Conservation (phyloP, 2,888 invertebrate species). For the Tachina grossa region DNA sequence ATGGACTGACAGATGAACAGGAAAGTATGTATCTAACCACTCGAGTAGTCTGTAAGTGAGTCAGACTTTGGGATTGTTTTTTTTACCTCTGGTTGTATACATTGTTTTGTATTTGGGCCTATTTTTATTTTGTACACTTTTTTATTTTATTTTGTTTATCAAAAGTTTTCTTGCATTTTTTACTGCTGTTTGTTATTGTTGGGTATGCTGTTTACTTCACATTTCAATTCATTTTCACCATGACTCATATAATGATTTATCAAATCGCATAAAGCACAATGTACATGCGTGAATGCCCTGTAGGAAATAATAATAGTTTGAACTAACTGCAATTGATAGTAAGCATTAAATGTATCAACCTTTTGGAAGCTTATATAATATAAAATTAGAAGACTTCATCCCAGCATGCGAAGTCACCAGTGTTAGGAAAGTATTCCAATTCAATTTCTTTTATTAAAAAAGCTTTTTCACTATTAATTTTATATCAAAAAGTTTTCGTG, state of each 20-base stretch:
- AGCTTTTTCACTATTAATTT: too few species aligned
- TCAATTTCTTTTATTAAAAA: too few species aligned
- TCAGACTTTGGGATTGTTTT: slow-evolving; percentile 9
- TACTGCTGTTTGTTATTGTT: slow-evolving; percentile 36
- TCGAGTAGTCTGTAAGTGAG: slow-evolving; percentile 17
- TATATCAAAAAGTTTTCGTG: too few species aligned
- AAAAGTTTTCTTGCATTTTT: slow-evolving; percentile 40
- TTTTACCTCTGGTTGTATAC: slow-evolving; percentile 35
- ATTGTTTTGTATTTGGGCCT: slow-evolving; percentile 29
- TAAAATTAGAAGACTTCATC: too few species aligned
- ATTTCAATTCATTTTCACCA: slow-evolving; percentile 56
- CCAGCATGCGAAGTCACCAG: too few species aligned
- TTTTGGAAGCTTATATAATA: too few species aligned
- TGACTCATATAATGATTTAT: slow-evolving; percentile 58
- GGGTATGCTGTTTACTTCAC: slow-evolving; percentile 25
- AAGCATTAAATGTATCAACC: too few species aligned
- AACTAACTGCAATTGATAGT: too few species aligned
- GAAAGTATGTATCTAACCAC: background rate
- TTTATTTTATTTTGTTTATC: background rate
- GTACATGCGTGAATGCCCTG: background rate
- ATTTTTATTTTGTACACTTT: slow-evolving; percentile 12
- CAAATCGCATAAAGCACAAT: slow-evolving; percentile 36
- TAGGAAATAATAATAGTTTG: background rate
- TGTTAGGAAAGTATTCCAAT: too few species aligned
- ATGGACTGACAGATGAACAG: background rate